Evolutionary conservation across 2,797 vertebrate species (phyloP).

Genomic region (Fistularia tabacaria): DNA sequence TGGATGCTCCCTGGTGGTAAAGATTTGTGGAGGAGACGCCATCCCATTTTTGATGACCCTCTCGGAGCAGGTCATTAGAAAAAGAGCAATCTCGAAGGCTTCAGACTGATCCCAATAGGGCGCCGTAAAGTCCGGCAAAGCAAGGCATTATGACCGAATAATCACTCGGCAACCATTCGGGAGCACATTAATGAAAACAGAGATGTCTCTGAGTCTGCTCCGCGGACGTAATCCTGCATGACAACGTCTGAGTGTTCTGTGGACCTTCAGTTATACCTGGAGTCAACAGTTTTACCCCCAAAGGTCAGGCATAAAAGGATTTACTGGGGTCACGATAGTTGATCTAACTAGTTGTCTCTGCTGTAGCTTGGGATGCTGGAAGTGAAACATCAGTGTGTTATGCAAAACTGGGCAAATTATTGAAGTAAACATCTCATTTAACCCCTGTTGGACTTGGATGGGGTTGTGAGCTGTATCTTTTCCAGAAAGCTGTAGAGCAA

Average conservation of each 20-base stretch:
- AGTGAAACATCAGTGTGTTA: too few relatives aligned
- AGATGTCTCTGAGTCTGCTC: slow-evolving; percentile 26
- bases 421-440: too few relatives aligned
- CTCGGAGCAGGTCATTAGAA: slow-evolving; percentile 24
- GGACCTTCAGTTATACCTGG: slow-evolving; percentile 28
- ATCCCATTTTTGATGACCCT: slow-evolving; percentile 45
- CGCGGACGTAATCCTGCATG: slow-evolving; percentile 44
- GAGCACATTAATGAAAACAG: slow-evolving; percentile 61
- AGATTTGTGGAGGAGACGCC: slow-evolving; percentile 33
- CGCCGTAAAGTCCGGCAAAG: slow-evolving; percentile 58
- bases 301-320: slow-evolving; percentile 21
- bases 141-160: slow-evolving; percentile 39
- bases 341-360: too few relatives aligned
- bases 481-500: slow-evolving; percentile 44
- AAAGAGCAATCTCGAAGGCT: slow-evolving; percentile 38
- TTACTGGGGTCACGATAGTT: background rate
- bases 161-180: slow-evolving; percentile 63
- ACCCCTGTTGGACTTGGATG: too few relatives aligned
- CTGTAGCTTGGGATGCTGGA: too few relatives aligned
- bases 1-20: slow-evolving; percentile 23
- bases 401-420: too few relatives aligned
- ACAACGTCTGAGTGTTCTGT: slow-evolving; percentile 47
- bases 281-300: background rate
- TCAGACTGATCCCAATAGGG: slow-evolving; percentile 48
- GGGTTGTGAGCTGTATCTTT: background rate